A percentile compares a stretch with the other conserved stretches of the same genome.
Conservation (phyloP, 2,113 vertebrate species). For the Crotalus helleri region DNA sequence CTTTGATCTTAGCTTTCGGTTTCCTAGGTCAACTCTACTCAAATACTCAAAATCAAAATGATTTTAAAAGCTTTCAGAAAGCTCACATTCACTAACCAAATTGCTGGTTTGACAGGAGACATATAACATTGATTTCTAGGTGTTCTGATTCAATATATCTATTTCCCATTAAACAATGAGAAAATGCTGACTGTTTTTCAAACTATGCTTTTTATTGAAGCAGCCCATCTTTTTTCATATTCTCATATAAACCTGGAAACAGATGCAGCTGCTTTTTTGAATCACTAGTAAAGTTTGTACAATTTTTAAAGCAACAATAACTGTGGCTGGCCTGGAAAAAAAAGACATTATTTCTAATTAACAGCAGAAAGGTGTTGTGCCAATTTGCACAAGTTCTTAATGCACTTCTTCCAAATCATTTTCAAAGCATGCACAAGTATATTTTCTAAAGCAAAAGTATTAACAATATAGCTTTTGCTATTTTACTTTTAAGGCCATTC, state of each 20-base stretch:
- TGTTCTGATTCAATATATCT: not conserved
- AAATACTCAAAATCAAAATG: conserved; percentile 5
- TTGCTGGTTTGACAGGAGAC: not conserved
- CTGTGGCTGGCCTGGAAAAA: not conserved
- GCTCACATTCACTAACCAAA: too few relatives aligned
- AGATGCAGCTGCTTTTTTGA: not conserved
- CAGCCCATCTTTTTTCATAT: not conserved
- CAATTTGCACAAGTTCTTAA: not conserved
- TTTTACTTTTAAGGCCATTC: not conserved
- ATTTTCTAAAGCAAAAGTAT: not conserved
- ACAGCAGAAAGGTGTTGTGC: not conserved
- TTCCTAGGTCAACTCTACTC: not conserved
- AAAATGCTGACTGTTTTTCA: not conserved
- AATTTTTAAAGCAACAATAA: not conserved
- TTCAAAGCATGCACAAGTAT: not conserved
- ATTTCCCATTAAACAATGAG: not conserved
- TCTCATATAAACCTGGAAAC: not conserved
- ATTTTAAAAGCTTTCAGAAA: not conserved
- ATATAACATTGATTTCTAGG: not conserved
- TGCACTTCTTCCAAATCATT: not conserved
- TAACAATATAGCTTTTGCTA: not conserved
- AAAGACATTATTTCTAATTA: not conserved
- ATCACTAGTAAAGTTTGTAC: not conserved
- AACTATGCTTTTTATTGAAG: not conserved
- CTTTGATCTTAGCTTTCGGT: conserved; percentile 22